Conservation (phyloP, 2,888 invertebrate species). For the Rhagonycha lutea region DNA sequence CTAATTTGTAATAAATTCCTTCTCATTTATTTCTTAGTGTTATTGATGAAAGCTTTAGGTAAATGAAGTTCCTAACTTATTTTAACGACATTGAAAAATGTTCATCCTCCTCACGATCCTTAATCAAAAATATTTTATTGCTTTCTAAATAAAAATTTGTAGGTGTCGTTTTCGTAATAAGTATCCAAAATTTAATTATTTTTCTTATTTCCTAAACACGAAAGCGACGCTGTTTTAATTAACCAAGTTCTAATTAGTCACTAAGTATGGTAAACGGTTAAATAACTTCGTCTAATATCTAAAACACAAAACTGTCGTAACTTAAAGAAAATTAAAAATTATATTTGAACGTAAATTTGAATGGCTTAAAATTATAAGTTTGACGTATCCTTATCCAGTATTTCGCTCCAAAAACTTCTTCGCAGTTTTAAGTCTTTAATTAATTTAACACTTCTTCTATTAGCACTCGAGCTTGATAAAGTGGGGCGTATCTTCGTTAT, state of each 20-base stretch:
- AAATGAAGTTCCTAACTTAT: neutral
- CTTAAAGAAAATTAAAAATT: neutral
- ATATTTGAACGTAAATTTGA: neutral
- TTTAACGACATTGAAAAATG: neutral
- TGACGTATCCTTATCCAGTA: slow-evolving; percentile 17
- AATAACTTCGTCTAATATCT: neutral
- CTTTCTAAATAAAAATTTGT: neutral
- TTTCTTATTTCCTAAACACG: neutral
- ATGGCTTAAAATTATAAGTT: slow-evolving; percentile 11
- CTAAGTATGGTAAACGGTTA: neutral
- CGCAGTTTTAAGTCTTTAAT: slow-evolving; percentile 31
- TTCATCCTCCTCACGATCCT: neutral
- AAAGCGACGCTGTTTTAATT: neutral
- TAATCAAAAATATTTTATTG: neutral
- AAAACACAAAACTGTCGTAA: neutral
- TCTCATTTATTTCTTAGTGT: neutral
- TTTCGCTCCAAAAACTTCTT: slow-evolving; percentile 27
- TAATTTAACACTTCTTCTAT: slow-evolving; percentile 28
- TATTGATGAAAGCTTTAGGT: neutral
- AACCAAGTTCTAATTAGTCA: neutral
- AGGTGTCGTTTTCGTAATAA: neutral
- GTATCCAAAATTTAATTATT: neutral
- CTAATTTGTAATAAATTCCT: neutral
- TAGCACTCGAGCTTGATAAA: slow-evolving; percentile 18
- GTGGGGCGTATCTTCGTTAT: slow-evolving; percentile 21